Percentiles rank a stretch among this genome's conserved stretches.
These are phyloP conservation scores for Tetragonisca angustula DNA, from an alignment of 2,888 invertebrate species.

Conservation along the genomic window DNA sequence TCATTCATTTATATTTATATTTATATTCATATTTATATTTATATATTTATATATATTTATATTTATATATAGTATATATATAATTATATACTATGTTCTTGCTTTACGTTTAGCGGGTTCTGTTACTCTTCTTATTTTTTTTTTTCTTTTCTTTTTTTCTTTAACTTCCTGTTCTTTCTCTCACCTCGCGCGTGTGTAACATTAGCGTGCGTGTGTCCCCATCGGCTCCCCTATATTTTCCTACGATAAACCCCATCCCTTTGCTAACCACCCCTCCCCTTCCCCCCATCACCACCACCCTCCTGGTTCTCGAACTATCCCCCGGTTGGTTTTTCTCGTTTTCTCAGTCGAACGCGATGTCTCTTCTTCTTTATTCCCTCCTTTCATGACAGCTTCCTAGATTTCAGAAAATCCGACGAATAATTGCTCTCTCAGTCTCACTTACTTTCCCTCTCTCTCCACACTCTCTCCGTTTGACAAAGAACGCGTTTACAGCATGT, in stretches of 20 bases:
- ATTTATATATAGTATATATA: conserved; percentile 64
- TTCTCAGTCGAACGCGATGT: conserved; percentile 3
- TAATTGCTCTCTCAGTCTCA: not conserved
- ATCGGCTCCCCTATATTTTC: conserved; percentile 1
- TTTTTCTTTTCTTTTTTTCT: not conserved
- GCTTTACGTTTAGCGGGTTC: conserved; percentile 53
- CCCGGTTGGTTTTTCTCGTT: not conserved
- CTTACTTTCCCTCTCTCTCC: no score
- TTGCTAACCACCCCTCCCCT: not conserved
- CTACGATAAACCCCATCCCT: not conserved
- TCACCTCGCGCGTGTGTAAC: conserved; percentile 20
- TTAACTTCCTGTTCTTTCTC: not conserved
- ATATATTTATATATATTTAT: conserved; percentile 64
- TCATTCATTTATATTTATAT: conserved; percentile 67
- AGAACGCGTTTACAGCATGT: conserved; percentile 33
- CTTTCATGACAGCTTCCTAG: not conserved
- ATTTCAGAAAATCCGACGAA: conserved; percentile 2
- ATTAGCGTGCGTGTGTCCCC: conserved; percentile 32
- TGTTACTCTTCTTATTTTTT: conserved; percentile 6
- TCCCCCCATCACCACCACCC: no score
- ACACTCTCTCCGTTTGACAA: conserved; percentile 20
- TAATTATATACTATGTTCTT: conserved; percentile 74
- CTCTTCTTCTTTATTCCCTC: not conserved
- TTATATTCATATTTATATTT: conserved; percentile 63
- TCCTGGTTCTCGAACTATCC: not conserved